phyloP scores from a whole-genome alignment of 2,888 invertebrate species.

The Nemurella pictetii region DNA sequence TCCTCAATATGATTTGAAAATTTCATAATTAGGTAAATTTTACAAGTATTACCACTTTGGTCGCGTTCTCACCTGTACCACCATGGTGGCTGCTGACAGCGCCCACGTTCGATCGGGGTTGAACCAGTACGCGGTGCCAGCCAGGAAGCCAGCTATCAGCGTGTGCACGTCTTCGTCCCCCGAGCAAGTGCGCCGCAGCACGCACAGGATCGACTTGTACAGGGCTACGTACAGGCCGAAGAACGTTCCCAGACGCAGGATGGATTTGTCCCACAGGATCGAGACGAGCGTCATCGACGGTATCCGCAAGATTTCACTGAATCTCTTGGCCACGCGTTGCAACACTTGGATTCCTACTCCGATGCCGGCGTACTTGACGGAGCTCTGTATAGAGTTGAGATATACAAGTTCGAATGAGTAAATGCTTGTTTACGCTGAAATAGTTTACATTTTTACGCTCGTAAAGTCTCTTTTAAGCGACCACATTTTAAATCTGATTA shows the following conservation, averaged over 20 bases:
- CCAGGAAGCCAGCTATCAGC: not conserved
- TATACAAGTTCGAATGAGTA: not conserved
- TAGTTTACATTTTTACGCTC: no score
- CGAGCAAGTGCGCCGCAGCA: not conserved
- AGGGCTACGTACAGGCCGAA: not conserved
- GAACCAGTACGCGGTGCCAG: slow-evolving; percentile 1
- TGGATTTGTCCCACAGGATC: not conserved
- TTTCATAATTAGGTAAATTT: no score
- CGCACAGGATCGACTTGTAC: not conserved
- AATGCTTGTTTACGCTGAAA: no score
- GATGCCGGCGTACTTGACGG: not conserved
- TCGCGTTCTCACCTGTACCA: slow-evolving; percentile 5
- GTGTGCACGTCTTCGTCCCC: not conserved
- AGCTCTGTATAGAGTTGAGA: slow-evolving; percentile 14
- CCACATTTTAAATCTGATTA: no score
- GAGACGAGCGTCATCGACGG: not conserved
- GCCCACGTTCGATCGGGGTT: not conserved
- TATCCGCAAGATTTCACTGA: not conserved
- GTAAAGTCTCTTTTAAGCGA: no score
- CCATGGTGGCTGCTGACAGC: not conserved
- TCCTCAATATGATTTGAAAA: no score
- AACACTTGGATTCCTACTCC: slow-evolving; percentile 12
- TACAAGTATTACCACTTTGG: no score
- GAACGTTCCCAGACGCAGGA: not conserved
- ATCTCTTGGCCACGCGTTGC: not conserved